Evolutionary conservation across 2,797 vertebrate species (phyloP).

Genomic region (Clarias platycephalus): DNA sequence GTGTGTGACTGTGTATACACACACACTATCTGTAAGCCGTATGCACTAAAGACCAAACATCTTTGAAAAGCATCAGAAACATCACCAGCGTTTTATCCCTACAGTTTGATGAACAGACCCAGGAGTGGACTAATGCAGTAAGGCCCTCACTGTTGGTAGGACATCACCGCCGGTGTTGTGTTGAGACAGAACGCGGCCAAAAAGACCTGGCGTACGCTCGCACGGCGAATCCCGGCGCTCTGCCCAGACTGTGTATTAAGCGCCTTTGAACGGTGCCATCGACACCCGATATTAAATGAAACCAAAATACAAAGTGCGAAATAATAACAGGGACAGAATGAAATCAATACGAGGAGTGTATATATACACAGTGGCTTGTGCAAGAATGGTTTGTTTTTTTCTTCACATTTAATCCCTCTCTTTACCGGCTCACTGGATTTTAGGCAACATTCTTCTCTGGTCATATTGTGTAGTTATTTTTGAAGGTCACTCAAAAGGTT

Average conservation of each 20-base stretch:
- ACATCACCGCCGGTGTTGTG: not conserved
- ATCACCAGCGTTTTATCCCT: too few species aligned
- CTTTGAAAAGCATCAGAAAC: not conserved
- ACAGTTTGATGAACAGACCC: too few species aligned
- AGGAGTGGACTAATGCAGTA: not conserved
- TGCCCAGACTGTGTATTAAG: slow-evolving; percentile 12
- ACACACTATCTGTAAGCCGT: not conserved
- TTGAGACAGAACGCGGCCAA: not conserved
- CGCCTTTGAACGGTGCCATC: not conserved
- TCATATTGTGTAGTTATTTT: not conserved
- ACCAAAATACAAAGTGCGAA: not conserved
- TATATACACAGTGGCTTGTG: not conserved
- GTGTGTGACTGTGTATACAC: too few species aligned
- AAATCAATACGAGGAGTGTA: not conserved
- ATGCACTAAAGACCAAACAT: not conserved
- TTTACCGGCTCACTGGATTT: not conserved
- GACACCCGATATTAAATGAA: slow-evolving; percentile 19
- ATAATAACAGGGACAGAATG: not conserved
- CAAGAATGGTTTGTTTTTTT: not conserved
- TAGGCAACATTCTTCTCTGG: not conserved
- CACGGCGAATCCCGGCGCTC: not conserved
- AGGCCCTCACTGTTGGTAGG: not conserved
- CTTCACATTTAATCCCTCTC: too few species aligned
- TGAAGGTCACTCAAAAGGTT: not conserved
- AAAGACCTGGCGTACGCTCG: not conserved